Evolutionary conservation across 2,888 invertebrate genomes (phyloP).

Genomic region (Limnephilus auricula): DNA sequence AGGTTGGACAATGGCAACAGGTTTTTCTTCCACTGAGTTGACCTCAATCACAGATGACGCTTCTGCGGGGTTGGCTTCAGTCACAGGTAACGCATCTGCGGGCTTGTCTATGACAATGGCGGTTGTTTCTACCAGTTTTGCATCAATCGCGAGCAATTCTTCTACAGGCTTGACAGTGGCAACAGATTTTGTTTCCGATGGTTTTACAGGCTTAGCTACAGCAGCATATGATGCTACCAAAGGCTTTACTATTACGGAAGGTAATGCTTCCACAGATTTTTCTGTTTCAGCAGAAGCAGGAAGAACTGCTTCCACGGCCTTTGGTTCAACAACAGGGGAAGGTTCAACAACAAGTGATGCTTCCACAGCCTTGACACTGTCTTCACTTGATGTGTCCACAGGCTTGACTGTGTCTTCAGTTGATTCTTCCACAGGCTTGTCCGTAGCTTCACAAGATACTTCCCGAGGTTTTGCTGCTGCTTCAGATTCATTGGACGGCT

Average conservation of each 20-base stretch:
- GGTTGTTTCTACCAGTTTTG: not conserved
- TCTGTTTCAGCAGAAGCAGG: not conserved
- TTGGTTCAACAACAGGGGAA: not conserved
- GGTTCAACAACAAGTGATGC: not conserved
- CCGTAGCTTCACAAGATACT: not conserved
- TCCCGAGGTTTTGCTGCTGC: not conserved
- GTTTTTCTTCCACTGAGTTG: not conserved
- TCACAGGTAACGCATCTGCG: not conserved
- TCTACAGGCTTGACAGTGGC: not conserved
- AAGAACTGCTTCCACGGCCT: not conserved
- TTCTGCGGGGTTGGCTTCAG: not conserved
- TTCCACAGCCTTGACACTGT: not conserved
- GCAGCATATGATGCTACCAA: slow-evolving; percentile 31
- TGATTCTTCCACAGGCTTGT: not conserved
- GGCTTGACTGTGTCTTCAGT: not conserved
- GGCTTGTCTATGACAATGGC: not conserved
- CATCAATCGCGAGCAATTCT: not conserved
- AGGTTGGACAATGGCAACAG: not conserved
- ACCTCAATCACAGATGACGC: not conserved
- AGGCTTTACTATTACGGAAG: not conserved
- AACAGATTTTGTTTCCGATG: not conserved
- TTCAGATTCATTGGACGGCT: not conserved
- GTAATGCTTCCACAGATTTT: not conserved
- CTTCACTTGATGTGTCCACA: not conserved
- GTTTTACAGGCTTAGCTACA: not conserved